Percentiles rank a stretch among this genome's conserved stretches.
Conservation (phyloP, 2,797 vertebrate species). For the Poeciliopsis gracilis region DNA sequence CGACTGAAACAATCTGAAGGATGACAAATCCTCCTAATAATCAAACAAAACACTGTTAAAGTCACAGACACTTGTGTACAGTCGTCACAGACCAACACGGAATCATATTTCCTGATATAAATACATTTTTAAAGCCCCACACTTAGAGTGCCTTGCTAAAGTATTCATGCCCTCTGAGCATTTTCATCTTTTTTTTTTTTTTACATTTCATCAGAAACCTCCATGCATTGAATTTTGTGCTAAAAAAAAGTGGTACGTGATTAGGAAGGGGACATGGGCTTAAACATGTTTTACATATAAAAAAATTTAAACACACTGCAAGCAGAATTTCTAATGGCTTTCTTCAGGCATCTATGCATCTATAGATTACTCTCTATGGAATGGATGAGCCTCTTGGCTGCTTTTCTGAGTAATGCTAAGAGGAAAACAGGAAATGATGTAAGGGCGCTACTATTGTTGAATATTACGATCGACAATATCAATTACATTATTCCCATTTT, state of each 20-base stretch:
- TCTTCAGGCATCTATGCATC: not conserved
- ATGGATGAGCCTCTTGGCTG: not conserved
- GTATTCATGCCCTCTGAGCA: slow-evolving; percentile 17
- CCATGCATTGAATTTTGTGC: not conserved
- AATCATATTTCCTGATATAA: slow-evolving; percentile 57
- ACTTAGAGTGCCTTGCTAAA: slow-evolving; percentile 38
- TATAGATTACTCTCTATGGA: not conserved
- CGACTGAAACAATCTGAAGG: slow-evolving; percentile 64
- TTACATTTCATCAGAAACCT: not conserved
- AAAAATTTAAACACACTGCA: not conserved
- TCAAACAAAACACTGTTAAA: slow-evolving; percentile 40
- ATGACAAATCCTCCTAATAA: slow-evolving; percentile 50
- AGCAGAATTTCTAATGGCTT: not conserved
- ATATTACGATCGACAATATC: not conserved
- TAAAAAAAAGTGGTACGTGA: not conserved
- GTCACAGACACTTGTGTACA: slow-evolving; percentile 69
- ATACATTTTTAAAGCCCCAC: slow-evolving; percentile 44
- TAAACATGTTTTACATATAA: not conserved
- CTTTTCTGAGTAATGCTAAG: not conserved
- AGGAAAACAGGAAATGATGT: not conserved
- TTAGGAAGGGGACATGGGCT: not conserved
- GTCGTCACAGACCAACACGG: slow-evolving; percentile 55
- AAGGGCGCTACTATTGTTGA: not conserved
- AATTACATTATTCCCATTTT: not conserved
- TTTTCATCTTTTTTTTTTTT: not conserved